Base-by-base conservation (phyloP, 64 coral and sea anemone genomes). In the Pachyseris speciosa region DNA sequence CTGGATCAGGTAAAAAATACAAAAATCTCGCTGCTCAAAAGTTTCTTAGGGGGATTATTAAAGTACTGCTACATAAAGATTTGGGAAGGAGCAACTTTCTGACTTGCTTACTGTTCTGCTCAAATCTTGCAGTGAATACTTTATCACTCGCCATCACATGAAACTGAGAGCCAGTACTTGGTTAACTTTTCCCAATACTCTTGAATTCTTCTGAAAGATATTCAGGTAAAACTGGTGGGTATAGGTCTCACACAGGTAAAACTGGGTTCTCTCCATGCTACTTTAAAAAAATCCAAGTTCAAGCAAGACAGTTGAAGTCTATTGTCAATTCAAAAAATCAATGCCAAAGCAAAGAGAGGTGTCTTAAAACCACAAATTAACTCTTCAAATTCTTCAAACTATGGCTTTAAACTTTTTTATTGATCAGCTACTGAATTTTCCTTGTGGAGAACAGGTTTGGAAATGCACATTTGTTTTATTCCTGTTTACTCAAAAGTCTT, bases 71-170 rank as follows among this genome's bases (percentile, higher is more conserved):
- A 71, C 67, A 71, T 26, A 26, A 33, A 47, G 74, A 4, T 51
- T 19, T 77, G 45, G 36, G 12, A 38, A 53, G 20, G 49, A 61
- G 20, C 13, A n/a, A 20, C 63, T 58, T 57, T 60, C 52, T 81
- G 8, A 81, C 4, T 40, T 81, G 19, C 55, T 81, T 81, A 81
- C 77, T 81, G 31, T 92, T 84, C 66, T 91, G 64, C 69, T 92
- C 89, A 39, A 92, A 92, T 92, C 89, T 92, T 92, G 77, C 89
- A 92, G 89, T 92, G 79, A 55, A 81, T 73, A 60, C 74, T 81
- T 3, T 81, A 81, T 81, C 77, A 63, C 53, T 81, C 77, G 55
- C 77, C 77, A 81, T 81, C 77, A 58, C 34, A 26, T 57, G 51
- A 80, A 59, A 80, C 29, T 80, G 45, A 78, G 74, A 78, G 77